Evolutionary conservation across 2,797 vertebrate species (phyloP).

Genomic region (Phrynocephalus forsythii): DNA sequence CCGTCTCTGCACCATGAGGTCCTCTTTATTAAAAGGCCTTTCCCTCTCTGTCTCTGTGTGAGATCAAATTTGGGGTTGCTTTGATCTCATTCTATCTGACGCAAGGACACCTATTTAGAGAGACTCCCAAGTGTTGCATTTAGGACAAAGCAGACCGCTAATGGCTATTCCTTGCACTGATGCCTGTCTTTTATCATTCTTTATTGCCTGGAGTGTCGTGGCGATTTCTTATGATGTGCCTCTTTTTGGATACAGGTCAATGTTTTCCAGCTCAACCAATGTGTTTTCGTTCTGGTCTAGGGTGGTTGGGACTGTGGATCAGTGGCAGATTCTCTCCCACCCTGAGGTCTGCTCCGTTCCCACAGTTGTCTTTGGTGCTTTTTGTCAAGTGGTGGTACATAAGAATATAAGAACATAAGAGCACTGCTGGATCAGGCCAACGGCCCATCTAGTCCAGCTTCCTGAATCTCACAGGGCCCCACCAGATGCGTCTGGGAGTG

Average conservation of each 20-base stretch:
- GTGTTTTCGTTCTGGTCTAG: not conserved
- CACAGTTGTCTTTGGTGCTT: too few relatives aligned
- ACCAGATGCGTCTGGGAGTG: too few relatives aligned
- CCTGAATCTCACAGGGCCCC: too few relatives aligned
- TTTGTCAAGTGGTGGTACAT: too few relatives aligned
- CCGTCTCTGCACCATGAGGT: conserved; percentile 38
- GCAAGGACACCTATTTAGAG: conserved; percentile 6
- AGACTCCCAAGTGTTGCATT: not conserved
- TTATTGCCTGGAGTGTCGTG: not conserved
- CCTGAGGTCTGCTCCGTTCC: too few relatives aligned
- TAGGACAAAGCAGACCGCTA: not conserved
- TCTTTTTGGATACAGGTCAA: not conserved
- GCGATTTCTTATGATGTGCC: not conserved
- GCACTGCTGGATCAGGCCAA: too few relatives aligned
- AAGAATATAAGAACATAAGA: too few relatives aligned
- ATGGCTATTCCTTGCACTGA: not conserved
- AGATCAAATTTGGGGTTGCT: conserved; percentile 20
- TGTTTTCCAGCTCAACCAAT: not conserved
- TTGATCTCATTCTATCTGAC: not conserved
- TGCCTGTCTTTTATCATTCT: conserved; percentile 12
- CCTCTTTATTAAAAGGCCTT: conserved; percentile 65
- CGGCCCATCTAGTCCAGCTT: too few relatives aligned
- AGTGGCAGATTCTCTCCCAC: too few relatives aligned
- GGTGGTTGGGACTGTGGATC: not conserved
- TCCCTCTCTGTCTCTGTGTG: conserved; percentile 5